Conservation (phyloP, 2,113 vertebrate species). For the Xyrauchen texanus region DNA sequence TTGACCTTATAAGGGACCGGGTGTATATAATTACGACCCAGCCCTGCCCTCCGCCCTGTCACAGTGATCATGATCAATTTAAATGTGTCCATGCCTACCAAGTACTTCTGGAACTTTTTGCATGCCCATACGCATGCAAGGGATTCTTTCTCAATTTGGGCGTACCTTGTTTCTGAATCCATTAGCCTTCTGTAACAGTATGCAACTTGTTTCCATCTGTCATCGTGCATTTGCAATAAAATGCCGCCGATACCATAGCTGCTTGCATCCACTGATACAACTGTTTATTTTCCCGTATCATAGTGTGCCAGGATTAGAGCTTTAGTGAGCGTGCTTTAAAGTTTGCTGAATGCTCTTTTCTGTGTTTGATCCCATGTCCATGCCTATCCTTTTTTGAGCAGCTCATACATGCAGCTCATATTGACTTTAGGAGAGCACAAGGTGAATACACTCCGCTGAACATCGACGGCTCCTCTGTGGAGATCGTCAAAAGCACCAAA, state of each 20-base stretch:
- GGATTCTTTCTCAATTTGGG: slow-evolving; percentile 20
- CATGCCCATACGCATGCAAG: slow-evolving; percentile 35
- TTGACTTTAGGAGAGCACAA: too few relatives aligned
- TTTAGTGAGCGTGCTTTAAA: not conserved
- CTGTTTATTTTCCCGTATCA: not conserved
- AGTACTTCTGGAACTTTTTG: slow-evolving; percentile 59
- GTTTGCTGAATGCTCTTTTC: not conserved
- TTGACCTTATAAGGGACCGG: too few relatives aligned
- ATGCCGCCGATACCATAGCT: slow-evolving; percentile 34
- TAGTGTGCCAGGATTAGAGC: slow-evolving; percentile 3
- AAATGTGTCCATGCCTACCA: slow-evolving; percentile 55
- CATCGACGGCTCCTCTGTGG: too few relatives aligned
- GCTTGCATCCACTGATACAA: slow-evolving; percentile 36
- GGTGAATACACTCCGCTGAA: too few relatives aligned
- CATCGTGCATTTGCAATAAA: slow-evolving; percentile 14
- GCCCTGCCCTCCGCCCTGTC: too few relatives aligned
- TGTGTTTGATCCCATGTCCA: not conserved
- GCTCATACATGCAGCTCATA: too few relatives aligned
- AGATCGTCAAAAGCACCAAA: too few relatives aligned
- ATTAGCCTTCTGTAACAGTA: slow-evolving; percentile 32
- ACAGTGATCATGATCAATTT: slow-evolving; percentile 53
- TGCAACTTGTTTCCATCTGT: slow-evolving; percentile 22
- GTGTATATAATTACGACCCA: too few relatives aligned
- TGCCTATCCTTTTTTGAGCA: not conserved
- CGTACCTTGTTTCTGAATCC: slow-evolving; percentile 26